Conservation (phyloP, 1,140 invertebrate genomes). For the Chymomyza costata region DNA sequence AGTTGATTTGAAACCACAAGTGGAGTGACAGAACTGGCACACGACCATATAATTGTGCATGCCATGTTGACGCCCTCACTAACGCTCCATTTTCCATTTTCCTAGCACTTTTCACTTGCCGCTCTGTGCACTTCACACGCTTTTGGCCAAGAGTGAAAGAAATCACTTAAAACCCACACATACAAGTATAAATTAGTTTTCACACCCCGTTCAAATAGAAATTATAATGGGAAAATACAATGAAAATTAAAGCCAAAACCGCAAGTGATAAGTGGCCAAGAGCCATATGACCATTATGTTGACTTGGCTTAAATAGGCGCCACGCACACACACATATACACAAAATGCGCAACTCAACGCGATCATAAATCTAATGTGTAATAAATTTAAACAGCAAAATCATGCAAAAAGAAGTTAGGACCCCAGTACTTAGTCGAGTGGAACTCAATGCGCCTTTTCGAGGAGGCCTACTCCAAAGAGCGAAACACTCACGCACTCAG, state of each 20-base stretch:
- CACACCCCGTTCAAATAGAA: constrained; percentile 42
- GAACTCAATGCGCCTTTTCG: constrained; percentile 7
- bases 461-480: neutral
- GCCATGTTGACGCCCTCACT: neutral
- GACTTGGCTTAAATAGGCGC: neutral
- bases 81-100: no score
- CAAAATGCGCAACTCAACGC: constrained; percentile 48
- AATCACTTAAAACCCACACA: constrained; percentile 54
- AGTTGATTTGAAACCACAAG: no score
- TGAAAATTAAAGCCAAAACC: constrained; percentile 49
- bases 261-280: constrained; percentile 57
- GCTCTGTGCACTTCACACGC: no score
- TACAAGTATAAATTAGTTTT: constrained; percentile 45
- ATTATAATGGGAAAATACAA: constrained; percentile 16
- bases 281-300: constrained; percentile 29
- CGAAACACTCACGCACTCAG: constrained; percentile 26
- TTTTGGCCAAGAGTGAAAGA: constrained; percentile 45
- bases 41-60: constrained; percentile 5
- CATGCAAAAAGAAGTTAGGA: constrained; percentile 59
- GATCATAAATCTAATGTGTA: constrained; percentile 69
- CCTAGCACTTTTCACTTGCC: no score
- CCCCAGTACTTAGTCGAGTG: constrained; percentile 35
- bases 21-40: constrained; percentile 62
- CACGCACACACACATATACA: no score
- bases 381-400: constrained; percentile 70